Evolutionary conservation across 2,797 vertebrate genomes (phyloP).

Genomic region (Xenopus petersii): DNA sequence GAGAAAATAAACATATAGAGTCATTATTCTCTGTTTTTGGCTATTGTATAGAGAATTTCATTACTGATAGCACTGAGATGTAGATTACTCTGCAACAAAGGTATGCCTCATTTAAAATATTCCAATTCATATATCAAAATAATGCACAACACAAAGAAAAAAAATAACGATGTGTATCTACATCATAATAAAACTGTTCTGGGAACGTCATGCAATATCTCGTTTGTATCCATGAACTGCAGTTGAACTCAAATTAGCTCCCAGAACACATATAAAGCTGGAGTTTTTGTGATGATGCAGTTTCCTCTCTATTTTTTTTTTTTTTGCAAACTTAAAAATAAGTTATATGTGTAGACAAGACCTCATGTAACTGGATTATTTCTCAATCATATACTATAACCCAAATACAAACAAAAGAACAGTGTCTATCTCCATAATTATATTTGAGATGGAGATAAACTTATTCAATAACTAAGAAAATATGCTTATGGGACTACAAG

Average conservation of each 20-base stretch:
- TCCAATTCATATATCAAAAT: neutral
- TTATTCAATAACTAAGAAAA: no score
- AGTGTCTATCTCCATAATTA: no score
- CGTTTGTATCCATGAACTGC: conserved; percentile 29
- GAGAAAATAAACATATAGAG: no score
- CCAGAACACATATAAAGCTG: conserved; percentile 29
- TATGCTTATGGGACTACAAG: no score
- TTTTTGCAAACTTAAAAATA: conserved; percentile 8
- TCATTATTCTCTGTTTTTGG: no score
- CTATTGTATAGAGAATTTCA: neutral
- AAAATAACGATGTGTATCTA: neutral
- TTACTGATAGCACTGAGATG: neutral
- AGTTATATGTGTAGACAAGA: neutral
- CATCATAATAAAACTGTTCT: neutral
- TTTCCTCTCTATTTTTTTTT: conserved; percentile 3
- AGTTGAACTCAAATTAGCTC: conserved; percentile 39
- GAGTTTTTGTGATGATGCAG: conserved; percentile 9
- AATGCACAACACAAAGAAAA: neutral
- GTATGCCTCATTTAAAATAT: neutral
- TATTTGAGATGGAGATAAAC: no score
- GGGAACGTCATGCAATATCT: conserved; percentile 11
- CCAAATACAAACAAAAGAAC: no score
- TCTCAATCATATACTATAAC: no score
- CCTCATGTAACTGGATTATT: no score
- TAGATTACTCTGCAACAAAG: neutral